Evolutionary conservation across 2,113 vertebrate species (phyloP).

Genomic region (Lathamus discolor): DNA sequence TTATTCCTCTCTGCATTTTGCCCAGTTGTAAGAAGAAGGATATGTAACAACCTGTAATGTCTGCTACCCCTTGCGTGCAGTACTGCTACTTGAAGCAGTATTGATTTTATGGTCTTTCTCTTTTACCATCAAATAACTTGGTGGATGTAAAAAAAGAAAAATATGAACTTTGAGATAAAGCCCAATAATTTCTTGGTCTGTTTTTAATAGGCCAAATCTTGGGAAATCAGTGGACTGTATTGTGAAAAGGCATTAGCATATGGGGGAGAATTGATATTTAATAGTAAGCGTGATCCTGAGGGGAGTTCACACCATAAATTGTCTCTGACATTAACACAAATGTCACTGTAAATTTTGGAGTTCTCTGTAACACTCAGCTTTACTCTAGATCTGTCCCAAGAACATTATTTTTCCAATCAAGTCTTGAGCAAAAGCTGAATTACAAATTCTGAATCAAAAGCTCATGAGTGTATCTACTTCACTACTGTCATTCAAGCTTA

Average conservation of each 20-base stretch:
- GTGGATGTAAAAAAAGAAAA: not conserved
- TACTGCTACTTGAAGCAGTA: not conserved
- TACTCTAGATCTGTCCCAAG: not conserved
- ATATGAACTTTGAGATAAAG: not conserved
- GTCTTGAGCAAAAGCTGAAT: not conserved
- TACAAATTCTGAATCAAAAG: not conserved
- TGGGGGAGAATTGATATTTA: not conserved
- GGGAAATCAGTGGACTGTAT: not conserved
- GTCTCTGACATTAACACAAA: not conserved
- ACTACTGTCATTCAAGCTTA: not conserved
- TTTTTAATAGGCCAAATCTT: not conserved
- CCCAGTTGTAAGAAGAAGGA: not conserved
- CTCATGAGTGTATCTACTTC: not conserved
- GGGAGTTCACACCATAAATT: not conserved
- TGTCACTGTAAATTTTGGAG: not conserved
- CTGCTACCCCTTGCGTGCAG: not conserved
- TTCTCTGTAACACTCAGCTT: not conserved
- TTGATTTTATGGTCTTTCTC: not conserved
- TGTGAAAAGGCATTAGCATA: not conserved
- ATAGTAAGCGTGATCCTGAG: not conserved
- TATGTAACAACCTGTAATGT: rapidly evolving
- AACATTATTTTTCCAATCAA: not conserved
- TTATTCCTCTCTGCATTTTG: not conserved
- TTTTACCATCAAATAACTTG: not conserved
- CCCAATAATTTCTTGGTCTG: not conserved